Evolutionary conservation across 1,140 invertebrate genomes (phyloP).

Genomic region (Helicoverpa armigera): DNA sequence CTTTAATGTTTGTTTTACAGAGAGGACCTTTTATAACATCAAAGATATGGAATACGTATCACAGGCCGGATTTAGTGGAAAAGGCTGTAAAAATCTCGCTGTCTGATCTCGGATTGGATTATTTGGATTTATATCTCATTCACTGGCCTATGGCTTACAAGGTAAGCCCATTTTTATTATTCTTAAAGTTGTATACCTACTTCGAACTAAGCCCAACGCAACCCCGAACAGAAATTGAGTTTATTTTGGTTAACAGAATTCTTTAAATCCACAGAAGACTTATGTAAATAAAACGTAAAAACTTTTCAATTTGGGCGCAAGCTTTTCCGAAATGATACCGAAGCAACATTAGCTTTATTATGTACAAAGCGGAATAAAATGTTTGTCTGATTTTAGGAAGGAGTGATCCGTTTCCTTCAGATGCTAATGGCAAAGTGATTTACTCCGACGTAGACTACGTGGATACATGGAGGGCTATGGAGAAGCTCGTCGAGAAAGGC

Average conservation of each 20-base stretch:
- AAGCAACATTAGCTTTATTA: conserved; percentile 36
- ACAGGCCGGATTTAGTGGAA: conserved; percentile 86
- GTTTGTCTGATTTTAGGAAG: conserved; percentile 77
- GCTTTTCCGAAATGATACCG: conserved; percentile 15
- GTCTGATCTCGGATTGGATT: conserved; percentile 88
- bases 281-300: conserved; percentile 32
- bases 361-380: conserved; percentile 36
- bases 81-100: conserved; percentile 87
- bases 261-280: conserved; percentile 35
- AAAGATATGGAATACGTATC: conserved; percentile 90
- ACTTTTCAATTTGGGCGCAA: conserved; percentile 33
- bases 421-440: conserved; percentile 87
- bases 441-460: conserved; percentile 90
- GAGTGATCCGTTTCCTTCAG: conserved; percentile 87
- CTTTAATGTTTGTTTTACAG: conserved; percentile 63
- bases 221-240: conserved; percentile 19
- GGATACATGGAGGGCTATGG: conserved; percentile 94
- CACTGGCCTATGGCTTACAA: conserved; percentile 92
- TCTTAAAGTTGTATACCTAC: conserved; percentile 34
- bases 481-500: conserved; percentile 90
- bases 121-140: conserved; percentile 92
- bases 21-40: conserved; percentile 90
- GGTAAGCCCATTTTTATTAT: conserved; percentile 62
- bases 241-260: conserved; percentile 27
- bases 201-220: conserved; percentile 26